These are phyloP conservation scores for Leucophora obtusa DNA, from an alignment of 2,888 invertebrate species.

Conservation along the genomic window DNA sequence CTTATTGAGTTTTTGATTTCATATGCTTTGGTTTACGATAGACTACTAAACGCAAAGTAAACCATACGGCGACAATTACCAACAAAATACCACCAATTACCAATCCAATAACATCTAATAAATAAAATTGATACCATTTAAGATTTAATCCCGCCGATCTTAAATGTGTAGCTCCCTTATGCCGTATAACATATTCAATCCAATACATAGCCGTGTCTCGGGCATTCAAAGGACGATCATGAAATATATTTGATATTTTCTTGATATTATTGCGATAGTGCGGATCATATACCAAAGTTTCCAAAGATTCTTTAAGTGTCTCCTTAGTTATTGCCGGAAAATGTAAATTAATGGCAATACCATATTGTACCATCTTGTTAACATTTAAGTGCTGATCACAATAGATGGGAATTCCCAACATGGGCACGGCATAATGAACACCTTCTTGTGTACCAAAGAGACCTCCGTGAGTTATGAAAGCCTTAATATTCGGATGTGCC, in stretches of 20 bases:
- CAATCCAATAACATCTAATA: conserved; percentile 76
- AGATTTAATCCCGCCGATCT: conserved; percentile 75
- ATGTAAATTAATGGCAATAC: conserved; percentile 75
- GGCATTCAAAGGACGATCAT: conserved; percentile 75
- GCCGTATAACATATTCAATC: conserved; percentile 78
- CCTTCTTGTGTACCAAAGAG: conserved; percentile 79
- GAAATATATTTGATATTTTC: conserved; percentile 75
- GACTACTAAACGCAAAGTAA: not conserved
- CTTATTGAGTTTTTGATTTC: conserved; percentile 32
- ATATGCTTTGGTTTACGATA: not conserved
- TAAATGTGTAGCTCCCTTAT: conserved; percentile 77
- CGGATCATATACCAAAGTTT: conserved; percentile 76
- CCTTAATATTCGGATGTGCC: conserved; percentile 78
- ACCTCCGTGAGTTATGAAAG: conserved; percentile 79
- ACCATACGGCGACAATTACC: not conserved
- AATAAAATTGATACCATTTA: conserved; percentile 76
- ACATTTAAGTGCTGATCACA: conserved; percentile 78
- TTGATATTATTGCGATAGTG: conserved; percentile 75
- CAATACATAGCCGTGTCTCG: conserved; percentile 78
- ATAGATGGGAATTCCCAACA: conserved; percentile 79
- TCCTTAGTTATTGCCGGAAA: conserved; percentile 74
- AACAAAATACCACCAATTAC: conserved; percentile 28
- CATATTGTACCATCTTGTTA: conserved; percentile 74
- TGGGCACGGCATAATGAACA: conserved; percentile 77
- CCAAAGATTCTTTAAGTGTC: conserved; percentile 70